Evolutionary conservation across 2,797 vertebrate genomes (phyloP), one percentile per base, ranked within the genome.

Genomic region (Eulemur rubriventer): DNA sequence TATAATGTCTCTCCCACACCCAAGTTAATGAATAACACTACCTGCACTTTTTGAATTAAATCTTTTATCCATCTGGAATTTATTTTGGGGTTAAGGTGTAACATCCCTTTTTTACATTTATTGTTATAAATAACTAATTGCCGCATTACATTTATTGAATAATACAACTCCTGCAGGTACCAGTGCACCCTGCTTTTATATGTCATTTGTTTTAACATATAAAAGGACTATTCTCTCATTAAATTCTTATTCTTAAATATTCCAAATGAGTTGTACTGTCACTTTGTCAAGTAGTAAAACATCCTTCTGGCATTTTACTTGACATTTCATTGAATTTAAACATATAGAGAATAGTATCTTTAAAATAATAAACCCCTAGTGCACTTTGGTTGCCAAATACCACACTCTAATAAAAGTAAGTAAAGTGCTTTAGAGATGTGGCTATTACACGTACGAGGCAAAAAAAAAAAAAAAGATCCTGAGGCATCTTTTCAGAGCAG

Each of bases 191-290:
- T n/a, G 30, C 69, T 26, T 57, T 57, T 9, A 24, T 57, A 57
- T 52, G 30, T 72, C 30, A 13, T 61, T 85, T 81, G 22, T 89
- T 82, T 80, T 80, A 91, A 91, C 46, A 86, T 72, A 33, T 59
- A 26, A 35, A 91, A 86, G n/a, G 5, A 50, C 4, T 52, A 73
- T 55, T 81, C 30, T 14, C 20, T 48, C n/a, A 24, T 67, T 76
- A 75, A 82, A 67, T 52, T 65, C 17, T 89, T 91, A 76, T 85
- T 94, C 63, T 59, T 86, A 72, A 94, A 57, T 38, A 80, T 86
- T 73, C 33, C 75, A 95, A 87, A 95, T 57, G 33, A 57, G 65
- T 30, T 41, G 70, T 57, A 22, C 35, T 82, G 2, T 55, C 41
- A 85, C 13, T 81, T 87, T 73, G 28, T 81, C 43, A 90, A 63